Percentiles rank a stretch among this genome's conserved stretches.
phyloP scores from a whole-genome alignment of 2,113 vertebrate genomes.

The Artemisiospiza belli region DNA sequence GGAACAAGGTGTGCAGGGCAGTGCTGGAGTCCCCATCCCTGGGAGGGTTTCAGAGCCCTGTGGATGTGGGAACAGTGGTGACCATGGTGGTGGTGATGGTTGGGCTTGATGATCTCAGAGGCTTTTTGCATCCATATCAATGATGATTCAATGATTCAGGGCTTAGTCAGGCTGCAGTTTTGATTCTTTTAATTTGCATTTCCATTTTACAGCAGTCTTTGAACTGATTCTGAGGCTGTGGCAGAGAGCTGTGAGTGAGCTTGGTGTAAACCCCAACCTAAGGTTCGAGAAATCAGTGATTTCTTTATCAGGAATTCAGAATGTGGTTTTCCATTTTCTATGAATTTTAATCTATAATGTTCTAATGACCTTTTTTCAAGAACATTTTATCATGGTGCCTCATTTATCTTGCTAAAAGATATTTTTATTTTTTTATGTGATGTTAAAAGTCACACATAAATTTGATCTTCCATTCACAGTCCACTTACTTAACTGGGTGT shows the following conservation, averaged over 20 bases:
- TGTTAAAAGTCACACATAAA: background rate
- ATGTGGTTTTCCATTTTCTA: background rate
- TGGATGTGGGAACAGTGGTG: background rate
- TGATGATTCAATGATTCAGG: background rate
- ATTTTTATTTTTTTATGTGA: background rate
- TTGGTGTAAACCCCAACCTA: background rate
- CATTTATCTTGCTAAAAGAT: background rate
- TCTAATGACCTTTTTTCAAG: background rate
- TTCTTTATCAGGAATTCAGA: background rate
- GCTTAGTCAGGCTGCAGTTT: background rate
- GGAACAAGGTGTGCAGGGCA: background rate
- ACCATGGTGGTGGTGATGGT: background rate
- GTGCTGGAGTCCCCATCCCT: background rate
- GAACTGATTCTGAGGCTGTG: background rate
- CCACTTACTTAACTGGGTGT: background rate
- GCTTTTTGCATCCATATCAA: accelerated
- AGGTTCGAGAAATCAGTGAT: background rate
- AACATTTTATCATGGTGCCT: background rate
- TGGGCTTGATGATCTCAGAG: background rate
- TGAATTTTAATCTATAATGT: background rate
- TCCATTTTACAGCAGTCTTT: background rate
- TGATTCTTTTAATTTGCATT: background rate
- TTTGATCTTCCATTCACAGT: background rate
- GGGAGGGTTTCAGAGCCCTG: background rate
- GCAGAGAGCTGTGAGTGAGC: background rate